Evolutionary conservation across 2,113 vertebrate species (phyloP).

Genomic region (Pogona vitticeps): DNA sequence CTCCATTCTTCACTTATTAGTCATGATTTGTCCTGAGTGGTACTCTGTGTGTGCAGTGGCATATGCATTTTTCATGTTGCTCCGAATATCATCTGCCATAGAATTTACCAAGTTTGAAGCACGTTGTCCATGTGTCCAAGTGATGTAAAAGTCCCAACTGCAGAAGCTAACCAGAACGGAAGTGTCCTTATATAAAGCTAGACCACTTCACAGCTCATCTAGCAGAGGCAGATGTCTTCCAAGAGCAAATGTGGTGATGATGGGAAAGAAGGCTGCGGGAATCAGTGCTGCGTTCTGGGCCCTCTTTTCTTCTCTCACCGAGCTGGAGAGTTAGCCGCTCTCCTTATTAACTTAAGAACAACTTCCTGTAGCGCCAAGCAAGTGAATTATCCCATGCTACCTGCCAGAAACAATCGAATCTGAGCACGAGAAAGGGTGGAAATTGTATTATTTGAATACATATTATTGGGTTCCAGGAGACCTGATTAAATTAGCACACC

Average conservation of each 20-base stretch:
- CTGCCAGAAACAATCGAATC: constrained; percentile 57
- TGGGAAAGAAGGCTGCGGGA: not conserved
- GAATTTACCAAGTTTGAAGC: constrained; percentile 32
- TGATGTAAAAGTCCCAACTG: not conserved
- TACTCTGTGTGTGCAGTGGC: constrained; percentile 16
- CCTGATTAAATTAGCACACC: constrained; percentile 68
- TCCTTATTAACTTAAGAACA: constrained; percentile 20
- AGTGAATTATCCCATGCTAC: constrained; percentile 35
- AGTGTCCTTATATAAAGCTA: fast-evolving
- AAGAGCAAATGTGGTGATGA: not conserved
- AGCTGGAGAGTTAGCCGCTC: not conserved
- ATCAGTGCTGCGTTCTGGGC: not conserved
- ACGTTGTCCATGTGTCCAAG: not conserved
- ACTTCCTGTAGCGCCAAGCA: constrained; percentile 37
- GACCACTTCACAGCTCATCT: fast-evolving
- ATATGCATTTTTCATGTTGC: constrained; percentile 27
- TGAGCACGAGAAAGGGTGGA: constrained; percentile 48
- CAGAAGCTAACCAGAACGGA: fast-evolving
- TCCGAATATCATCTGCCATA: constrained; percentile 20
- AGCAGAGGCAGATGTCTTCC: not conserved
- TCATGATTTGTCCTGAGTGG: constrained; percentile 42
- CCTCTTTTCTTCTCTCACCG: not conserved
- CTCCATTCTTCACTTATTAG: constrained; percentile 58
- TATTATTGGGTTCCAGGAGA: constrained; percentile 53
- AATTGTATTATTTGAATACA: constrained; percentile 60